Percentiles rank a stretch among this genome's conserved stretches.
Conservation (phyloP, 2,888 invertebrate genomes). For the Drosophila kuntzei region DNA sequence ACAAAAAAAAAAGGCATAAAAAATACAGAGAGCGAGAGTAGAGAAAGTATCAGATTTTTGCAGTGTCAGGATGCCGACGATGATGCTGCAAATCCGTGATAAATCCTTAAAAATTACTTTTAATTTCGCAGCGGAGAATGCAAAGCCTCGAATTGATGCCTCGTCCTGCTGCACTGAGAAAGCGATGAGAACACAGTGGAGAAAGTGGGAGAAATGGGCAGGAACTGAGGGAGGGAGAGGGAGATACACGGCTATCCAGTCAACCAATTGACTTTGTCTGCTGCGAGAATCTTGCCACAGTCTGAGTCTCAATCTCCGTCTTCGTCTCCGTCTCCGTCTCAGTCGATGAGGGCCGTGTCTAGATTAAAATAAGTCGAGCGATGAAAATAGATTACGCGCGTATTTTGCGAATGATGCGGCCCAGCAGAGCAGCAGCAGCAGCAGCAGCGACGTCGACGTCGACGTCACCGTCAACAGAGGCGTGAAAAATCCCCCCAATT, state of each 20-base stretch:
- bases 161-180: conserved; percentile 35
- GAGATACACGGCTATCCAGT: conserved; percentile 14
- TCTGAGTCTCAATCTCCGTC: not conserved
- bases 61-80: conserved; percentile 54
- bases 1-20: conserved; percentile 7
- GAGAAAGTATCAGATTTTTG: conserved; percentile 19
- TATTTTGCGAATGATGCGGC: conserved; percentile 67
- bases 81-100: conserved; percentile 72
- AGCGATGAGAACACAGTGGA: not conserved
- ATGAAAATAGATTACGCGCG: conserved; percentile 75
- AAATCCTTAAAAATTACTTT: conserved; percentile 77
- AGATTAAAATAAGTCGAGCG: conserved; percentile 76
- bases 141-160: conserved; percentile 65
- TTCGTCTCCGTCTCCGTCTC: conserved; percentile 1
- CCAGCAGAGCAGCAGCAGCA: conserved; percentile 24
- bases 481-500: conserved; percentile 68
- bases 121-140: conserved; percentile 64
- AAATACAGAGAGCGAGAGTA: not conserved
- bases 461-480: conserved; percentile 42
- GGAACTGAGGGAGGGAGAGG: not conserved
- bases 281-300: conserved; percentile 20
- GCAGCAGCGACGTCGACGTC: conserved; percentile 23
- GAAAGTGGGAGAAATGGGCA: not conserved
- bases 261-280: conserved; percentile 41
- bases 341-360: conserved; percentile 43